A percentile compares a stretch with the other conserved stretches of the same genome.
These are phyloP conservation scores for Solenopsis invicta DNA, from an alignment of 1,140 invertebrate species.

Conservation along the genomic window DNA sequence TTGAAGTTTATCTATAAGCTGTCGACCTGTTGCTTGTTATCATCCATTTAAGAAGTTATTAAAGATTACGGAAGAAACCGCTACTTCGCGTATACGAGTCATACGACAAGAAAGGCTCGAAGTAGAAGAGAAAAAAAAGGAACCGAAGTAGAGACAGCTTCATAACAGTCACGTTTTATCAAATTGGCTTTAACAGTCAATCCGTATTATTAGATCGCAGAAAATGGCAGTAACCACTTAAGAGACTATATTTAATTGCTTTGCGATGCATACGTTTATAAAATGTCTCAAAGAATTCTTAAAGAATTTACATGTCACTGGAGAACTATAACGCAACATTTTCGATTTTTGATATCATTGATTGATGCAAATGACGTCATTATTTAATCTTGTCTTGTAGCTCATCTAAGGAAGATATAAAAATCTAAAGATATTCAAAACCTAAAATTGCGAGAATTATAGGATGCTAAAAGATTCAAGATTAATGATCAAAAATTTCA, in stretches of 20 bases:
- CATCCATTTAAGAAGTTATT: slow-evolving; percentile 71
- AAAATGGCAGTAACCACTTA: neutral
- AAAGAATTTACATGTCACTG: neutral
- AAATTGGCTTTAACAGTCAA: slow-evolving; percentile 61
- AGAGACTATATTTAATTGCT: neutral
- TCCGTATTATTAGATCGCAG: slow-evolving; percentile 70
- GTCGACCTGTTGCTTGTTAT: neutral
- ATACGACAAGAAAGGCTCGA: slow-evolving; percentile 62
- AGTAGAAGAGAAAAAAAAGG: neutral
- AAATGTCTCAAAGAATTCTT: neutral
- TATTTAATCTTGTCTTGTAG: neutral
- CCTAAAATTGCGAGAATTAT: neutral
- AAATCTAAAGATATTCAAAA: neutral
- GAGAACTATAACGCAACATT: neutral
- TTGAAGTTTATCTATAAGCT: neutral
- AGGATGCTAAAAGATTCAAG: neutral
- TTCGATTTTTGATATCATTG: neutral
- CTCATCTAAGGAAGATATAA: neutral
- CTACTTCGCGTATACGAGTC: slow-evolving; percentile 61
- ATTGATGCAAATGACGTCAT: slow-evolving; percentile 23
- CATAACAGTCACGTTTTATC: slow-evolving; percentile 51
- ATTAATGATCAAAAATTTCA: neutral
- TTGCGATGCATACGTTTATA: neutral
- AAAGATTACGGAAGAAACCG: slow-evolving; percentile 73
- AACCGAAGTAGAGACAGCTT: neutral